Conservation (phyloP, 2,797 vertebrate genomes). For the Fistularia commersonii region DNA sequence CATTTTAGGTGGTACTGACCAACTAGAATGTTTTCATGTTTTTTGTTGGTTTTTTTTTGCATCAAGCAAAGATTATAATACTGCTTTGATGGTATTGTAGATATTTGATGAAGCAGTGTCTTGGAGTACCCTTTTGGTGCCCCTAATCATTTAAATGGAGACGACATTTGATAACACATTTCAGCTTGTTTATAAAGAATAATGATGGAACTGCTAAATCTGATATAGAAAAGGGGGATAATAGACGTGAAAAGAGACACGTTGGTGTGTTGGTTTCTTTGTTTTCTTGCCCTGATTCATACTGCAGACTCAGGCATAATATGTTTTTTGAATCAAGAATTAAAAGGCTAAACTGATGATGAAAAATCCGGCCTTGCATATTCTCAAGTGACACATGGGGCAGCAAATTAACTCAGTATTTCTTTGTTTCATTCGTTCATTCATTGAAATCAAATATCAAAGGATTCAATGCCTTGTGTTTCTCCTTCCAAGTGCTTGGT, state of each 20-base stretch:
- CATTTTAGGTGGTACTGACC: slow-evolving; percentile 19
- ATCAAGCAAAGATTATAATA: slow-evolving; percentile 43
- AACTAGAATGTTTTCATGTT: slow-evolving; percentile 33
- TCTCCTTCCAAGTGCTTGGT: too few species aligned
- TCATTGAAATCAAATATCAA: too few species aligned
- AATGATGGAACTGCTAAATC: slow-evolving; percentile 39
- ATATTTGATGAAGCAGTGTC: slow-evolving; percentile 60
- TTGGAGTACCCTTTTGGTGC: slow-evolving; percentile 57
- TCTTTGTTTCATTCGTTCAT: too few species aligned
- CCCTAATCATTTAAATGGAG: slow-evolving; percentile 56
- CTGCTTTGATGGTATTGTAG: slow-evolving; percentile 55
- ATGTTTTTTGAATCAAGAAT: slow-evolving; percentile 18
- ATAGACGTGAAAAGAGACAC: slow-evolving; percentile 14
- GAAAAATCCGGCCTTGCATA: slow-evolving; percentile 3
- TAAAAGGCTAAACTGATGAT: slow-evolving; percentile 9
- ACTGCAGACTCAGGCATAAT: slow-evolving; percentile 17
- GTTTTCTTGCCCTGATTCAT: slow-evolving; percentile 24
- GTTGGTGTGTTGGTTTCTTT: slow-evolving; percentile 12
- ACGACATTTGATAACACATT: slow-evolving; percentile 55
- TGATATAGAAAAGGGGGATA: slow-evolving; percentile 14
- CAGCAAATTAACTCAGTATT: too few species aligned
- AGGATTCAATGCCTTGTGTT: too few species aligned
- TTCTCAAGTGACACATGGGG: neutral
- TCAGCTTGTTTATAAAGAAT: slow-evolving; percentile 55
- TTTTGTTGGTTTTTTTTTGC: slow-evolving; percentile 36